A percentile compares a stretch with the other conserved stretches of the same genome.
phyloP scores from a whole-genome alignment of 2,113 vertebrate species.

The Pycnonotus jocosus region DNA sequence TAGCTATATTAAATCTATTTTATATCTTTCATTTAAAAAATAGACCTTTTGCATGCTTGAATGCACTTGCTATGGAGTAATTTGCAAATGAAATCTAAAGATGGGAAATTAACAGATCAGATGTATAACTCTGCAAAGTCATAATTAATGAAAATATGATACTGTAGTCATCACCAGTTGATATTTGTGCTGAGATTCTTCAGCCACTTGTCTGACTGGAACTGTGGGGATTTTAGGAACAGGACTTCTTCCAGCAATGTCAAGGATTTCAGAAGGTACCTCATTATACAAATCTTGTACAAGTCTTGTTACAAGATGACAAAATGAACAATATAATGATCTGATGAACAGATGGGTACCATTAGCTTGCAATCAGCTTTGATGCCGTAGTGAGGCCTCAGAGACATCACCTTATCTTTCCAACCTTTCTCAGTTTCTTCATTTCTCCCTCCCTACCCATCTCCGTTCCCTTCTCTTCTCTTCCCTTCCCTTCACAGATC shows the following conservation, averaged over 20 bases:
- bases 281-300: background rate
- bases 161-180: background rate
- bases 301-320: background rate
- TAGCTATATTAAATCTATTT: background rate
- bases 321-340: background rate
- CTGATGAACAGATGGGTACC: background rate
- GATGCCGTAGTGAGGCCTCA: background rate
- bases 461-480: too few relatives aligned
- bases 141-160: background rate
- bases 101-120: background rate
- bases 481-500: background rate
- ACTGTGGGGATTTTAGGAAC: background rate
- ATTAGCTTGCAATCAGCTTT: background rate
- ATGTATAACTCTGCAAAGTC: background rate
- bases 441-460: too few relatives aligned
- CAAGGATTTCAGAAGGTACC: background rate
- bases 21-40: background rate
- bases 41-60: background rate
- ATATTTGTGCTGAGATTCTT: background rate
- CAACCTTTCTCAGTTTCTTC: accelerated
- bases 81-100: background rate
- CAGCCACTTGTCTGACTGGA: background rate
- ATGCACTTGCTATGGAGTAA: background rate
- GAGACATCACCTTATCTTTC: background rate
- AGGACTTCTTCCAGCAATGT: background rate